Conservation (phyloP, 2,888 invertebrate genomes). For the Troides aeacus region DNA sequence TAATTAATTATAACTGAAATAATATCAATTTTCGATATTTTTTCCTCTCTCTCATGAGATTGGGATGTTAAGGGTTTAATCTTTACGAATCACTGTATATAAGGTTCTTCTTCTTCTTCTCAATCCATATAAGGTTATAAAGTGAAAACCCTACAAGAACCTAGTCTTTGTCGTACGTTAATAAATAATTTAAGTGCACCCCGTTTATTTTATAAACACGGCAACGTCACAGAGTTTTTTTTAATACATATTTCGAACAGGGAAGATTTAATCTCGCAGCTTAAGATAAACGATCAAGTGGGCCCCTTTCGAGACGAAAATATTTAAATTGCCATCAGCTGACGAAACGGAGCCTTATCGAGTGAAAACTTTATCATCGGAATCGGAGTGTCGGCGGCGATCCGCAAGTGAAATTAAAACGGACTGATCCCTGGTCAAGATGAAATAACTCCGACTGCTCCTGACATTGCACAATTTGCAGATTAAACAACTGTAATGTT, state of each 20-base stretch:
- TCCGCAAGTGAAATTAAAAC: constrained; percentile 30
- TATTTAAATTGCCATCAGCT: constrained; percentile 29
- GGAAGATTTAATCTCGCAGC: constrained; percentile 27
- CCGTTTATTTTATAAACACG: constrained; percentile 5
- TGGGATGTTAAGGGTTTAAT: no score
- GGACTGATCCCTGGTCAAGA: constrained; percentile 24
- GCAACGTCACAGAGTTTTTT: constrained; percentile 21
- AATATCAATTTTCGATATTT: no score
- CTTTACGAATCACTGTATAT: no score
- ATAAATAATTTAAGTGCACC: background rate
- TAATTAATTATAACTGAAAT: no score
- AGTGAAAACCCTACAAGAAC: background rate
- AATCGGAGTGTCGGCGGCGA: constrained; percentile 28
- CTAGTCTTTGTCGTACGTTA: background rate
- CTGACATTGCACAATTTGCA: constrained; percentile 25
- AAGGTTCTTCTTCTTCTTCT: no score
- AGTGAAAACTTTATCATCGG: constrained; percentile 30
- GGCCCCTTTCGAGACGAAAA: constrained; percentile 25
- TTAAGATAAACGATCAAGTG: constrained; percentile 24
- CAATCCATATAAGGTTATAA: background rate
- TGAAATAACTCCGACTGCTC: constrained; percentile 29
- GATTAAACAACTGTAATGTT: constrained; percentile 22
- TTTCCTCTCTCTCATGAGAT: no score
- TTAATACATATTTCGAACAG: constrained; percentile 24
- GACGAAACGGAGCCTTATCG: constrained; percentile 30